Conservation (phyloP, 2,888 invertebrate genomes). For the Chaetoderma sp. region DNA sequence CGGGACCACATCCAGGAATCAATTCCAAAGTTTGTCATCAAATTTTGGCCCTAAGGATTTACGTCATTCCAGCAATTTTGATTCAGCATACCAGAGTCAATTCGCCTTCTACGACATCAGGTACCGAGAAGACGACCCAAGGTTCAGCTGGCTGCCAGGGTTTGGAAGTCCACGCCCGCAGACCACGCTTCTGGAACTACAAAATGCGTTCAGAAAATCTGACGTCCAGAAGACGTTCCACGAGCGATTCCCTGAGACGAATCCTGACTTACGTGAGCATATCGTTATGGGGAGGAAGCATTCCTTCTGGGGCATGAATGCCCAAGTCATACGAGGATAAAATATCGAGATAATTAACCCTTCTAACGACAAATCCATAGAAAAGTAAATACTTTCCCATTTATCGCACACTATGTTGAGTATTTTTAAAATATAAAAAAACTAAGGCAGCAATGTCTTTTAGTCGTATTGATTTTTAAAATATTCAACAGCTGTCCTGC, state of each 20-base stretch:
- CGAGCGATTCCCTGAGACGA: constrained; percentile 52
- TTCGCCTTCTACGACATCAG: constrained; percentile 49
- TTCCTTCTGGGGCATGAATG: constrained; percentile 56
- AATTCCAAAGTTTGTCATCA: constrained; percentile 49
- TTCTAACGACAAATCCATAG: no score
- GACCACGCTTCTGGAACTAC: constrained; percentile 52
- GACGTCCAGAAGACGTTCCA: constrained; percentile 54
- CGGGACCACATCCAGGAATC: constrained; percentile 47
- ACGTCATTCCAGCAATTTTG: constrained; percentile 36
- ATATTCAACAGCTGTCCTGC: background rate
- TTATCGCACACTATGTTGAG: background rate
- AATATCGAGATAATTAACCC: no score
- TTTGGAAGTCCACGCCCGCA: constrained; percentile 57
- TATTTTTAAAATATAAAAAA: background rate
- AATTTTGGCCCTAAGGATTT: constrained; percentile 52
- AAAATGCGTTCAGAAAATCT: constrained; percentile 62
- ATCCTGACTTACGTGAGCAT: constrained; percentile 63
- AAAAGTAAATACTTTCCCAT: no score
- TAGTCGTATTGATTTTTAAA: background rate
- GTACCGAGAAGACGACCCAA: constrained; percentile 51
- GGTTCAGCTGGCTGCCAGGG: constrained; percentile 60
- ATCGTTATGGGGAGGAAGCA: constrained; percentile 62
- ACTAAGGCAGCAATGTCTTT: background rate
- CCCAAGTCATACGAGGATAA: constrained; percentile 61
- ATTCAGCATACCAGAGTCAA: constrained; percentile 50